Conservation (phyloP, 1,140 invertebrate genomes). For the Cydia pomonella region DNA sequence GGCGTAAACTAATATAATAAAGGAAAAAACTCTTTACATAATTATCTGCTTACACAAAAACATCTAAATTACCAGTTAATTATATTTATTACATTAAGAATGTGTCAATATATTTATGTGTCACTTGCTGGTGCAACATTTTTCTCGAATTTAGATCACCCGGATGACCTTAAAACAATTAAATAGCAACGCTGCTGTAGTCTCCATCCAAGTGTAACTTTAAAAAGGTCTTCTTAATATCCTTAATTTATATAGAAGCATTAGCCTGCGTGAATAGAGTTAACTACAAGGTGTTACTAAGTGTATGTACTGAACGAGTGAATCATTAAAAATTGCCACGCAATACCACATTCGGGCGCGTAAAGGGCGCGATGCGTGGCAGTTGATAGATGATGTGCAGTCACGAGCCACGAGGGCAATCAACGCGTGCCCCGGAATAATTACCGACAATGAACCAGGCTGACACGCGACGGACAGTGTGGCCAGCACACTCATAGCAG, state of each 20-base stretch:
- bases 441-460: constrained; percentile 60
- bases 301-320: neutral
- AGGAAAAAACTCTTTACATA: too few relatives aligned
- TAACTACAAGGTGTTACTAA: neutral
- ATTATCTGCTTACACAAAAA: too few relatives aligned
- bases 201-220: too few relatives aligned
- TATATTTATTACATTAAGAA: too few relatives aligned
- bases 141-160: too few relatives aligned
- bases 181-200: too few relatives aligned
- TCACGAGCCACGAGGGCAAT: constrained; percentile 36
- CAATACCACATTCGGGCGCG: neutral
- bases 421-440: constrained; percentile 52
- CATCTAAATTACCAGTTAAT: too few relatives aligned
- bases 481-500: neutral
- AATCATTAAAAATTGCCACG: constrained; percentile 1
- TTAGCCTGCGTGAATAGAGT: neutral
- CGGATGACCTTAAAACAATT: too few relatives aligned
- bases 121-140: too few relatives aligned
- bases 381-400: constrained; percentile 30
- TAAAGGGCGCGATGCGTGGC: constrained; percentile 2
- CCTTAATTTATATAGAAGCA: too few relatives aligned
- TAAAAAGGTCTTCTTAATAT: too few relatives aligned
- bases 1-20: neutral
- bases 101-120: too few relatives aligned
- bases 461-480: constrained; percentile 52